Conservation (phyloP, 2,113 vertebrate species). For the Noturus placidus region DNA sequence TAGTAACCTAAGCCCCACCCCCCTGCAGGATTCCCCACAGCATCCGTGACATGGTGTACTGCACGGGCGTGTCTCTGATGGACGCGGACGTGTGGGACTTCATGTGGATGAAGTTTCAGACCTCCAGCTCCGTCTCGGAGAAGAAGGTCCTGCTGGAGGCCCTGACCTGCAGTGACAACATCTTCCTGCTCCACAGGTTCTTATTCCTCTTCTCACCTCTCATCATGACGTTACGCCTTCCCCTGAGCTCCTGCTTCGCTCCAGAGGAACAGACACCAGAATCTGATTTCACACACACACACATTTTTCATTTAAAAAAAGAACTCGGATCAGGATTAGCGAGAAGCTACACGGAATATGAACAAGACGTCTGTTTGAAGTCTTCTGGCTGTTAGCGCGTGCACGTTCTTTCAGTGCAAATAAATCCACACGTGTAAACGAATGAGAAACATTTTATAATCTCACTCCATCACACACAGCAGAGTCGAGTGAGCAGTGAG, state of each 20-base stretch:
- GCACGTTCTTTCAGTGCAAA: background rate
- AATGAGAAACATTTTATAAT: background rate
- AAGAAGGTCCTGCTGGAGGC: constrained; percentile 96
- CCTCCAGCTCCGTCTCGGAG: constrained; percentile 85
- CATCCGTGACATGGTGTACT: constrained; percentile 95
- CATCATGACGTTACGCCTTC: background rate
- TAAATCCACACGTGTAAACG: background rate
- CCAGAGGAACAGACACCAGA: background rate
- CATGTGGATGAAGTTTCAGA: constrained; percentile 99
- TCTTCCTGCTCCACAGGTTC: constrained; percentile 88
- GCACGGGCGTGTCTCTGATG: constrained; percentile 93
- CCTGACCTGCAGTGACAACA: constrained; percentile 93
- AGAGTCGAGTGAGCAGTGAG: background rate
- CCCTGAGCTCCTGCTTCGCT: background rate
- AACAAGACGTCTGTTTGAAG: background rate
- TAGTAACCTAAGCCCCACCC: background rate
- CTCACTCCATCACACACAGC: background rate
- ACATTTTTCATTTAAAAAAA: background rate
- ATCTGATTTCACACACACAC: background rate
- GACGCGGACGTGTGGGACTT: constrained; percentile 99
- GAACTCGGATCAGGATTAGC: background rate
- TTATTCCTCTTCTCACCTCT: background rate
- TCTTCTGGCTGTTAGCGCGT: background rate
- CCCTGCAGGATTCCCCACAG: constrained; percentile 87
- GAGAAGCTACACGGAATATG: background rate